A percentile compares a stretch with the other conserved stretches of the same genome.
phyloP scores from a whole-genome alignment of 2,797 vertebrate species.

The Bradypodion ventrale region DNA sequence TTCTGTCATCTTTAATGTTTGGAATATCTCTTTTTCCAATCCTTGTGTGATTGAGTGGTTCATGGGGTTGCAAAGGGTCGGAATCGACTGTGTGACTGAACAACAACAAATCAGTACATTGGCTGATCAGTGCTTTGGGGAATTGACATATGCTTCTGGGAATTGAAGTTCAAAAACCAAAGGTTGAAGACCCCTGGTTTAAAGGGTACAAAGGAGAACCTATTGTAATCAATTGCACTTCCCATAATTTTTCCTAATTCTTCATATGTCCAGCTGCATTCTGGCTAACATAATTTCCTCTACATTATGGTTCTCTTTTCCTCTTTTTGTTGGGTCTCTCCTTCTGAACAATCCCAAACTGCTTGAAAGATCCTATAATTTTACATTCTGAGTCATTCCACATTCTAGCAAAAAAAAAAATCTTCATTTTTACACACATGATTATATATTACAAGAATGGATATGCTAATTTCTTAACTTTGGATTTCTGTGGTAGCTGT shows the following conservation, averaged over 20 bases:
- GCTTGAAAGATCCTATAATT: slow-evolving; percentile 69
- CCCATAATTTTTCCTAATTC: slow-evolving; percentile 26
- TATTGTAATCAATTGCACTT: background rate
- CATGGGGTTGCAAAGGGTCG: too few species aligned
- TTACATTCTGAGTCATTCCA: slow-evolving; percentile 63
- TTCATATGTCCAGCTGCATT: background rate
- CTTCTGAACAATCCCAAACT: slow-evolving; percentile 54
- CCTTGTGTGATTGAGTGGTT: too few species aligned
- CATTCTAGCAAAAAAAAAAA: slow-evolving; percentile 67
- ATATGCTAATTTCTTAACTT: slow-evolving; percentile 69
- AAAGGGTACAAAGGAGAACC: background rate
- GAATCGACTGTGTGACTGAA: too few species aligned
- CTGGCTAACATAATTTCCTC: slow-evolving; percentile 21
- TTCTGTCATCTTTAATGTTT: background rate
- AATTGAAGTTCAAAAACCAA: too few species aligned
- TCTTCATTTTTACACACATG: slow-evolving; percentile 69
- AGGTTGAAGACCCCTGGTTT: too few species aligned
- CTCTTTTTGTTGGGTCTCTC: slow-evolving; percentile 44
- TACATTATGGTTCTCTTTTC: slow-evolving; percentile 28
- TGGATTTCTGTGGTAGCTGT: slow-evolving; percentile 63
- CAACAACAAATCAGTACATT: too few species aligned
- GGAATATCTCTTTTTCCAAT: background rate
- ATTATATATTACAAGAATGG: slow-evolving; percentile 74
- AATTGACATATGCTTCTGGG: too few species aligned
- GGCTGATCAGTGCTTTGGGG: too few species aligned